These are phyloP conservation scores for Equus quagga DNA, from an alignment of 2,113 vertebrate species.

Conservation along the genomic window DNA sequence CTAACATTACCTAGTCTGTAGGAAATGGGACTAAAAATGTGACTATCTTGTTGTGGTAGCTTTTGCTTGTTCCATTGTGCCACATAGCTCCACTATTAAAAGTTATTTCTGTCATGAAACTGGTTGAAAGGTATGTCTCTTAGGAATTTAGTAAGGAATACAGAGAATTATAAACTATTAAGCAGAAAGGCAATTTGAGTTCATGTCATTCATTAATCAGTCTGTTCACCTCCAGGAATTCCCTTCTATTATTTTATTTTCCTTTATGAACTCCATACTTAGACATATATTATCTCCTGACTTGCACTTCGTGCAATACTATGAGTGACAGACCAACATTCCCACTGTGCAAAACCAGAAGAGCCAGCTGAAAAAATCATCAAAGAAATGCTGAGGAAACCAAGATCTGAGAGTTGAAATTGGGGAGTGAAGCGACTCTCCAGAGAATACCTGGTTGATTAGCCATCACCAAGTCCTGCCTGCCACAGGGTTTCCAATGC, in stretches of 20 bases:
- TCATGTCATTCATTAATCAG: fast-evolving
- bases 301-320: too few species aligned
- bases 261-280: background rate
- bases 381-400: background rate
- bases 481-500: fast-evolving
- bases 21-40: background rate
- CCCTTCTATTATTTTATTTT: background rate
- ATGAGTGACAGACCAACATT: background rate
- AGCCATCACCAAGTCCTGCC: too few species aligned
- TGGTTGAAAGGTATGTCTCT: background rate
- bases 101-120: background rate
- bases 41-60: fast-evolving
- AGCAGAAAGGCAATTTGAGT: background rate
- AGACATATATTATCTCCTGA: background rate
- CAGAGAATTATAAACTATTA: background rate
- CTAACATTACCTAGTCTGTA: fast-evolving
- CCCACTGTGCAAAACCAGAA: background rate
- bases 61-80: background rate
- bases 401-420: background rate
- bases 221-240: background rate
- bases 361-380: background rate
- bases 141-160: background rate
- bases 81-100: background rate
- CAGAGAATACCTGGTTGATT: fast-evolving
- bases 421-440: fast-evolving